These are phyloP conservation scores for Drosophila paulistorum DNA, from an alignment of 1,140 invertebrate genomes.

Conservation along the genomic window DNA sequence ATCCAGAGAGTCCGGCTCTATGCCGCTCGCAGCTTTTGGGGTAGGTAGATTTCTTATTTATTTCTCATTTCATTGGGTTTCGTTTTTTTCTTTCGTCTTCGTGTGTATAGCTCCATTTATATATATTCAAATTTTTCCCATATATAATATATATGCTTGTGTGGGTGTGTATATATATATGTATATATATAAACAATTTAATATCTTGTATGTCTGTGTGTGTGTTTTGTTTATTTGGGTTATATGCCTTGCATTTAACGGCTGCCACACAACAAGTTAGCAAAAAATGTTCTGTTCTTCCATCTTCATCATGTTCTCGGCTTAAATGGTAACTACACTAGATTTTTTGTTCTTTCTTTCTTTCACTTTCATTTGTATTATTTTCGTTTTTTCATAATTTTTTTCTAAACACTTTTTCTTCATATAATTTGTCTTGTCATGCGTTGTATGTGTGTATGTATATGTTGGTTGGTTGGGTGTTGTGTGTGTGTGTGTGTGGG, in stretches of 20 bases:
- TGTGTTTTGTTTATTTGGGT: slow-evolving; percentile 37
- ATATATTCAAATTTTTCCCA: slow-evolving; percentile 65
- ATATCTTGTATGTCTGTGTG: slow-evolving; percentile 70
- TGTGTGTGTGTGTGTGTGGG: slow-evolving; percentile 41
- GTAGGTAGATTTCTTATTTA: slow-evolving; percentile 48
- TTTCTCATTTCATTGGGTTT: slow-evolving; percentile 47
- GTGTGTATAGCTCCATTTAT: slow-evolving; percentile 75
- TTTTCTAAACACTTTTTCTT: slow-evolving; percentile 71
- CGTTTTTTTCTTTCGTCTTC: slow-evolving; percentile 30
- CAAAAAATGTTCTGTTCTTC: slow-evolving; percentile 56
- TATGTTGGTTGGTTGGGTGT: slow-evolving; percentile 42
- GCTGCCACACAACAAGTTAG: slow-evolving; percentile 68
- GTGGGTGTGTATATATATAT: slow-evolving; percentile 68
- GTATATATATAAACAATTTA: slow-evolving; percentile 75
- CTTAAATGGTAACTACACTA: slow-evolving; percentile 80
- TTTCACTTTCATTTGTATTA: slow-evolving; percentile 58
- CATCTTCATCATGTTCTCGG: slow-evolving; percentile 48
- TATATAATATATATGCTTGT: slow-evolving; percentile 69
- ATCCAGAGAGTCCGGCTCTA: background rate
- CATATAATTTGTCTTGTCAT: slow-evolving; percentile 77
- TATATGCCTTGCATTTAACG: slow-evolving; percentile 42
- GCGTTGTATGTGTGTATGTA: slow-evolving; percentile 51
- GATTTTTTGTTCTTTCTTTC: slow-evolving; percentile 40
- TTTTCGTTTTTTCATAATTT: slow-evolving; percentile 68
- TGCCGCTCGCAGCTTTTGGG: slow-evolving; percentile 35